Evolutionary conservation across 2,797 vertebrate genomes (phyloP), one percentile per base, ranked within the genome.

Genomic region (Chromis chromis): DNA sequence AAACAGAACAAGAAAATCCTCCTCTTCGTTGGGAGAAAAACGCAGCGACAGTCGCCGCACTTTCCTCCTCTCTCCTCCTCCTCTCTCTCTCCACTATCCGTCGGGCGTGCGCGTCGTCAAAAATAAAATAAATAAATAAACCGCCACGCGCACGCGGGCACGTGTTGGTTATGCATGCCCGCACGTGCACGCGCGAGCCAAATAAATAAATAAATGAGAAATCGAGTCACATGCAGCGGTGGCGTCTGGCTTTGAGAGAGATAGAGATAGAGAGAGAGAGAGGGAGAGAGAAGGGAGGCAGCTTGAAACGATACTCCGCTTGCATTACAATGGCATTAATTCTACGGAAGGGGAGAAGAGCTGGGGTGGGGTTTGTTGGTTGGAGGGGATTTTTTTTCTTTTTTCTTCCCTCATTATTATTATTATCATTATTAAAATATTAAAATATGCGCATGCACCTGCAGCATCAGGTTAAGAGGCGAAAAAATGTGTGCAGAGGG

Each of bases 141-240:
- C 58, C 33, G 8, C 44, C 4, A 68, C 77, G 9, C 76, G 68
- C 83, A 85, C 86, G 60, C 72, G 61, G 81, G 88, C 91, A 92
- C 91, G 92, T 91, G 90, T 91, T 83, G 85, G 83, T 66, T 79
- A 74, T 72, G 85, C 86, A 82, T 83, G 81, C 48, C 22, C 56
- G 61, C 77, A 81, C 76, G 85, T 85, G 84, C 90, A 85, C 89
- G 86, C 76, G 89, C 82, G 75, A 74, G 60, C 74, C 33, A 11
- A 10, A 36, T 36, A 36, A 36, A 36, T 36, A 36, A 36, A 36
- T 11, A 36, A 36, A 36, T 36, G 12, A 13, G 4, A 76, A 80
- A 56, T 68, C 39, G 57, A 86, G 87, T 89, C 89, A 88, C 91
- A 89, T 86, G 88, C 74, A 79, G 82, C 70, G 68, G 86, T 52